Base-by-base conservation (phyloP, 2,113 vertebrate genomes). In the Galbula dea region DNA sequence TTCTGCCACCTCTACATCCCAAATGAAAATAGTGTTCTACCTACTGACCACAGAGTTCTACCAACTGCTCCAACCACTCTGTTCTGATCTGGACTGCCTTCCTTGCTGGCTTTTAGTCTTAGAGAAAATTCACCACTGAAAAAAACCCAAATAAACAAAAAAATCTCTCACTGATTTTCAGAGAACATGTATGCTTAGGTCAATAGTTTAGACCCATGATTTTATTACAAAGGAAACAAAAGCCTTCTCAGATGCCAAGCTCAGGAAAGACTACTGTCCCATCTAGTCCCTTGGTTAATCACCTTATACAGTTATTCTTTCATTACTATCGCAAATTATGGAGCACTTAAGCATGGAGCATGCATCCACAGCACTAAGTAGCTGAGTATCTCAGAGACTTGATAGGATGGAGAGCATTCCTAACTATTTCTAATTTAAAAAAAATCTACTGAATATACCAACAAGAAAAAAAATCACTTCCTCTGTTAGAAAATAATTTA, bases 1-100 rank as follows among this genome's bases (percentile, higher is more conserved):
- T 90, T 90, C 15, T 82, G 89, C 62, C 54, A 87, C 3, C 30
- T 78, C 89, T 82, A 93, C 67, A 51, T 8, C 12, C 45, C 29
- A 22, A 89, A 92, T 67, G 36, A 94, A 96, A 96, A 96, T 81
- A 82, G 87, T 79, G 90, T 69, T 87, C 46, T 89, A 83, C 46
- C 58, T 92, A 34, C 58, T 58, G 61, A 82, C 86, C 34, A 92
- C 62, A 93, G 34, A 57, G n/a, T 20, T 87, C 18, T 79, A 73
- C 37, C 75, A 81, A 24, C 26, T 66, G 37, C 23, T 80, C 62
- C 66, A 80, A 43, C 16, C 43, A 59, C 43, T 85, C 54, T 73
- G 81, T 95, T 93, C 81, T 76, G 5, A 39, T 51, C 69, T 93
- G 52, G 12, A 36, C 20, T 84, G 66, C 32, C 87, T 89, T 92